Conservation (phyloP, 2,113 vertebrate genomes). For the Eublepharis macularius region DNA sequence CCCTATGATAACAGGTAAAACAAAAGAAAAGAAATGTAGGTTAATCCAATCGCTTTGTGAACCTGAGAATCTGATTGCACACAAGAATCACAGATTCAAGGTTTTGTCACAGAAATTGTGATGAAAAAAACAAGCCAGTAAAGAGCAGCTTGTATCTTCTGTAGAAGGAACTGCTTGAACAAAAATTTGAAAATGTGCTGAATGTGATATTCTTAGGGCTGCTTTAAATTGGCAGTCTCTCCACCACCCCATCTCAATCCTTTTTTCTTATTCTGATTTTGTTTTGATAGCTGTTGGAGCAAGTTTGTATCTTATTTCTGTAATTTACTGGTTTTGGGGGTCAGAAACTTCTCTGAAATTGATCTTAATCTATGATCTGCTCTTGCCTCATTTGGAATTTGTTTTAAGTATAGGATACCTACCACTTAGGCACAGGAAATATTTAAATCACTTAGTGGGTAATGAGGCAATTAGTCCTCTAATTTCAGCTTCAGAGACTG, state of each 20-base stretch:
- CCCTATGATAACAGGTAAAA: conserved; percentile 10
- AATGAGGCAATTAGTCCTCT: too few relatives aligned
- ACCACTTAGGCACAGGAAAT: background rate
- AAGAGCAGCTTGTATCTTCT: background rate
- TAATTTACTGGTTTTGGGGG: background rate
- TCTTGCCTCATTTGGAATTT: background rate
- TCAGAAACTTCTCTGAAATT: background rate
- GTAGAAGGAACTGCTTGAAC: background rate
- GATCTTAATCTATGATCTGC: background rate
- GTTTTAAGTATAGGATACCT: conserved; percentile 6
- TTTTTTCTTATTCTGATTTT: conserved; percentile 1
- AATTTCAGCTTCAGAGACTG: too few relatives aligned
- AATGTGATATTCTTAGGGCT: background rate
- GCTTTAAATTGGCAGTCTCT: background rate
- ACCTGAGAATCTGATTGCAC: background rate
- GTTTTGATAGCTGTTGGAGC: background rate
- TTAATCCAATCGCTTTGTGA: background rate
- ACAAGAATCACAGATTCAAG: background rate
- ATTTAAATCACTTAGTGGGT: too few relatives aligned
- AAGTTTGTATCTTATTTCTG: background rate
- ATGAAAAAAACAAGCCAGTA: background rate
- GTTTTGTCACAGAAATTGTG: background rate
- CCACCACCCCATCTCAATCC: too few relatives aligned
- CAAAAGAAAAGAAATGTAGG: background rate
- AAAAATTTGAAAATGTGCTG: background rate